Percentiles rank a stretch among this genome's conserved stretches.
Evolutionary conservation across 2,797 vertebrate species (phyloP).

Genomic region (Sebastes oblongus): DNA sequence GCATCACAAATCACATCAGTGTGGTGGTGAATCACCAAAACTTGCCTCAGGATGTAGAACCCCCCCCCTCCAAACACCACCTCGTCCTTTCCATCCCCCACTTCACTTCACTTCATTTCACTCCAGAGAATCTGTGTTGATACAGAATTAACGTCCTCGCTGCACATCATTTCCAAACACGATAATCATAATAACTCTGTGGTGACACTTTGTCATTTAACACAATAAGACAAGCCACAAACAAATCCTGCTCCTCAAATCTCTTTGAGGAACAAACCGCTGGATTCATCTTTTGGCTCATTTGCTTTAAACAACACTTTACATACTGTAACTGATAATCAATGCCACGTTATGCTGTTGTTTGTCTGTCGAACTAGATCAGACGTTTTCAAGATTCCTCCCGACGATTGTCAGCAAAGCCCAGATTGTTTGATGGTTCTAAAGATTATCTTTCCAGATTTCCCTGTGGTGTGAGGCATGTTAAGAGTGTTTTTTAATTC

Average conservation of each 20-base stretch:
- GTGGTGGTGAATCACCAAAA: slow-evolving; percentile 57
- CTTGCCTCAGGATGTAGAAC: slow-evolving; percentile 47
- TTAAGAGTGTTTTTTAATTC: too few relatives aligned
- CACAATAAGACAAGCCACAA: not conserved
- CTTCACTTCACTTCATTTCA: not conserved
- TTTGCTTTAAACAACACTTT: not conserved
- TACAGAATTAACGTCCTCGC: slow-evolving; percentile 20
- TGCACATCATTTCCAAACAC: slow-evolving; percentile 22
- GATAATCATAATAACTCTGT: not conserved
- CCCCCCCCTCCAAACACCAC: not conserved
- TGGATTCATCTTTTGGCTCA: not conserved
- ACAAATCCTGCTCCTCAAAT: not conserved
- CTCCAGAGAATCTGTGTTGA: slow-evolving; percentile 19
- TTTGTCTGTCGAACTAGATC: too few relatives aligned
- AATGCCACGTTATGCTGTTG: not conserved
- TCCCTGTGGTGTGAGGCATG: too few relatives aligned
- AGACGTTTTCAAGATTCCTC: too few relatives aligned
- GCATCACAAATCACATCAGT: slow-evolving; percentile 60
- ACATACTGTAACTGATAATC: not conserved
- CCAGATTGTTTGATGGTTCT: too few relatives aligned
- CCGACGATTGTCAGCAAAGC: too few relatives aligned
- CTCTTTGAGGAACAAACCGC: not conserved
- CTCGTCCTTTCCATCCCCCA: not conserved
- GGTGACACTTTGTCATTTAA: too few relatives aligned
- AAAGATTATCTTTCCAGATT: too few relatives aligned